Base-by-base conservation (phyloP, 2,888 invertebrate genomes). In the Pachydiplax longipennis region DNA sequence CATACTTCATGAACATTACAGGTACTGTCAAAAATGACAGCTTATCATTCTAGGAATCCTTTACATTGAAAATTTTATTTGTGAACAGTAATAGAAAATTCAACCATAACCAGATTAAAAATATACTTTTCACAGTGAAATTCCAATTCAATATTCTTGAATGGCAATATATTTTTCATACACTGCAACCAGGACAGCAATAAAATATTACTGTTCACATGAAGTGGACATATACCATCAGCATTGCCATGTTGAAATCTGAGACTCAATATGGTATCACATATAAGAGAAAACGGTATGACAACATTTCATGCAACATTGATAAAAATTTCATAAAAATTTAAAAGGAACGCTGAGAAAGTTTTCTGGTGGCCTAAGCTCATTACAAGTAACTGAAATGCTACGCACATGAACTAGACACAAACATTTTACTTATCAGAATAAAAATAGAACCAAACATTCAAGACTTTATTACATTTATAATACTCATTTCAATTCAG, bases 191-290 rank as follows among this genome's bases (percentile, higher is more conserved):
- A 87, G 35, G 31, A 87, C 58, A 83, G 58, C 61, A 87, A 87
- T 37, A 87, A 61, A 87, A 87, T 25, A 87, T 87, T 40, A 87
- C 65, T 65, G 87, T 65, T 87, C 37, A 87, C 61, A 87, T 22
- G 37, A 22, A 37, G 61, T 40, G 35, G 8, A 31, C 73, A 31
- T 40, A 87, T 37, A n/a, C 61, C 18, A n/a, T 37, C n/a, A 61
- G 2, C 61, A 61, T 22, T 37, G 35, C 12, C 0, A 12, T 35
- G 6, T 48, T 37, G 3, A 58, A 35, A 13, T 22, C 18, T 22
- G 48, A 22, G 65, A 73, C 10, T 73, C 10, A 73, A 31, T 31
- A 25, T 25, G 37, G 37, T 35, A 37, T 65, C 58, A 61, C 87
- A 65, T 58, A 31, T 15, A 35, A 61, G n/a, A 58, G n/a, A 25